phyloP scores from a whole-genome alignment of 92 coral and sea anemone genomes.

The Nematostella vectensis region DNA sequence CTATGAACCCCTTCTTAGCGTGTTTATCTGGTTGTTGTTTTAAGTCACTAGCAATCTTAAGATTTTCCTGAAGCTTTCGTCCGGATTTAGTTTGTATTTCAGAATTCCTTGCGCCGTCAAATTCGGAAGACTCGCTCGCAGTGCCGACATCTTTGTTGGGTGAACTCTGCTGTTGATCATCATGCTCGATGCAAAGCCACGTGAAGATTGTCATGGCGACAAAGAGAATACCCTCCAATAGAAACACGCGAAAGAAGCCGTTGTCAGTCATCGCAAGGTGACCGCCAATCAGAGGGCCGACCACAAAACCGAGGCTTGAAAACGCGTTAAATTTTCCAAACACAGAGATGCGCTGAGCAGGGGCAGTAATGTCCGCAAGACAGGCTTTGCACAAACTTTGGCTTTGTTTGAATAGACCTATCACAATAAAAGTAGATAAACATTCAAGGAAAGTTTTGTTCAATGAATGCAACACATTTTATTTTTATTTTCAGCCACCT shows the following conservation, averaged over 20 bases:
- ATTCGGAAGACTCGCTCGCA: not conserved
- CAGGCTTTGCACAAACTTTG: slow-evolving; percentile 75
- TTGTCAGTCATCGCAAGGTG: slow-evolving; percentile 78
- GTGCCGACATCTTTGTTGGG: not conserved
- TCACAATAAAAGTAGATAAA: not conserved
- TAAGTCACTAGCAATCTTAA: not conserved
- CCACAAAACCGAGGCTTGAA: slow-evolving; percentile 84
- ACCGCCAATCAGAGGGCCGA: slow-evolving; percentile 94
- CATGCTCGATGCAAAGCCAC: slow-evolving; percentile 49
- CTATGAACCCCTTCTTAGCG: not conserved
- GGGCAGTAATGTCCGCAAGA: slow-evolving; percentile 73
- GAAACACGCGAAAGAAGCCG: slow-evolving; percentile 72
- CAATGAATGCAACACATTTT: too few species aligned
- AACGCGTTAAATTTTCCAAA: slow-evolving; percentile 89
- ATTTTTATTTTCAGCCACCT: too few species aligned
- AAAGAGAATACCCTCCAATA: slow-evolving; percentile 49
- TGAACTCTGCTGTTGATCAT: slow-evolving; percentile 8
- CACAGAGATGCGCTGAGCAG: slow-evolving; percentile 60
- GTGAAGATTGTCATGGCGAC: slow-evolving; percentile 52
- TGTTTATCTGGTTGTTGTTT: slow-evolving; percentile 4
- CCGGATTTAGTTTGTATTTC: not conserved
- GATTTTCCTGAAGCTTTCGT: not conserved
- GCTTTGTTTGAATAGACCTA: slow-evolving; percentile 91
- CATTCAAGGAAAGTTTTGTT: too few species aligned
- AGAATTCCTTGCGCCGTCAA: not conserved